A percentile compares a stretch with the other conserved stretches of the same genome.
Evolutionary conservation across 2,888 invertebrate species (phyloP).

Genomic region (Eristalis intricaria): DNA sequence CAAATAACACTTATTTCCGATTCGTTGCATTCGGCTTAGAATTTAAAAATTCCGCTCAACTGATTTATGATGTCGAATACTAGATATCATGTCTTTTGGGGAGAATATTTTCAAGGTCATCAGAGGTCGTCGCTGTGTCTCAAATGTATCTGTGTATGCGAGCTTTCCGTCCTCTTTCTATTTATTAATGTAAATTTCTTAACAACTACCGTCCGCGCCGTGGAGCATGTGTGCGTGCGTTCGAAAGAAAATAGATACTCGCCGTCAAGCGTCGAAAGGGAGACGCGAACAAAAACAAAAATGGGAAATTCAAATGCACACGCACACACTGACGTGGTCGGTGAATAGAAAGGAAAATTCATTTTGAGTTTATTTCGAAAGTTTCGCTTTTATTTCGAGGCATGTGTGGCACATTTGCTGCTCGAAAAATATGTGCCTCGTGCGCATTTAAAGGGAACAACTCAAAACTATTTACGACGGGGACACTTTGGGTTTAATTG

Average conservation of each 20-base stretch:
- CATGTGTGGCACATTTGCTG: not conserved
- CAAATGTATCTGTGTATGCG: constrained; percentile 11
- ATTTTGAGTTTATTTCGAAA: constrained; percentile 23
- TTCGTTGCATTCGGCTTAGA: not conserved
- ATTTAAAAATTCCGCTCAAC: not conserved
- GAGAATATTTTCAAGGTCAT: constrained; percentile 63
- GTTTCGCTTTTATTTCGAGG: constrained; percentile 10
- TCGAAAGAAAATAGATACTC: not conserved
- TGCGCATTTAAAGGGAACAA: not conserved
- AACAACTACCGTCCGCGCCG: constrained; percentile 7
- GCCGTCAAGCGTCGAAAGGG: not conserved
- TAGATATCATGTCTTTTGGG: not conserved
- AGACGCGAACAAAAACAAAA: not conserved
- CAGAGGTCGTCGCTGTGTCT: constrained; percentile 59
- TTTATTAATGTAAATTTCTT: constrained; percentile 31
- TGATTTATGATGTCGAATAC: not conserved
- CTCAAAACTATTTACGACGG: not conserved
- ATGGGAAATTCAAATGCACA: not conserved
- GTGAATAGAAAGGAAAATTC: constrained; percentile 16
- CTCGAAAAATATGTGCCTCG: not conserved
- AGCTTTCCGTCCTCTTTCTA: constrained; percentile 27
- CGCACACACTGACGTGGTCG: not conserved
- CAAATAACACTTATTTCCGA: not conserved
- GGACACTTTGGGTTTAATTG: not conserved
- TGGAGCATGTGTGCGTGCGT: not conserved